phyloP scores from a whole-genome alignment of 2,797 vertebrate species.

The Smutsia temminckii region DNA sequence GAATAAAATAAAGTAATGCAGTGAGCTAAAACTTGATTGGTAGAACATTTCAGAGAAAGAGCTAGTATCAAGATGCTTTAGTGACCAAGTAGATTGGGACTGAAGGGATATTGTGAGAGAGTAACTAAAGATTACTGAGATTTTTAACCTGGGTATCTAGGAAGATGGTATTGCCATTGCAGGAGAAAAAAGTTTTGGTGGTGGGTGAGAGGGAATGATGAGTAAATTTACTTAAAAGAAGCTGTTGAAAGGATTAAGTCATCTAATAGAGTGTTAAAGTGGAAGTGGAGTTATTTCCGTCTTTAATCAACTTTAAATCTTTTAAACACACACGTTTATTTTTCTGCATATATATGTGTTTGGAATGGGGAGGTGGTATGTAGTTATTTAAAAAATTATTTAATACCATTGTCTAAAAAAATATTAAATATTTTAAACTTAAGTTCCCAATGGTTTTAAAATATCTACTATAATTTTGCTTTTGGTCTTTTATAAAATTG shows the following conservation, averaged over 20 bases:
- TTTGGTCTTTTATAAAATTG: not conserved
- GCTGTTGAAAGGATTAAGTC: not conserved
- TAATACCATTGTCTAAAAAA: not conserved
- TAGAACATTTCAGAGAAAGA: not conserved
- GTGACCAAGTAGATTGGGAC: not conserved
- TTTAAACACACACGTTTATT: not conserved
- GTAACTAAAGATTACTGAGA: not conserved
- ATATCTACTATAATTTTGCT: not conserved
- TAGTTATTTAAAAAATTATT: not conserved
- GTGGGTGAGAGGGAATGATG: not conserved
- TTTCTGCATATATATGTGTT: not conserved
- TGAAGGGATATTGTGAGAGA: not conserved
- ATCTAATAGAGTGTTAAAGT: not conserved
- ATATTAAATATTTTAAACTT: not conserved
- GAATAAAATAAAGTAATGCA: not conserved
- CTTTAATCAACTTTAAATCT: not conserved
- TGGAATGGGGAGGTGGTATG: not conserved
- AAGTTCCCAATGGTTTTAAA: not conserved
- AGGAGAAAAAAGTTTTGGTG: not conserved
- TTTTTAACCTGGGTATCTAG: not conserved
- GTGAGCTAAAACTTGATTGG: not conserved
- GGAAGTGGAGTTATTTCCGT: constrained; percentile 22
- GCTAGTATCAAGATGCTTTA: not conserved
- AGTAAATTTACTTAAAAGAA: not conserved
- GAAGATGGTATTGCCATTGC: not conserved